These are phyloP conservation scores for Therioaphis trifolii DNA, from an alignment of 2,888 invertebrate species.

Conservation along the genomic window DNA sequence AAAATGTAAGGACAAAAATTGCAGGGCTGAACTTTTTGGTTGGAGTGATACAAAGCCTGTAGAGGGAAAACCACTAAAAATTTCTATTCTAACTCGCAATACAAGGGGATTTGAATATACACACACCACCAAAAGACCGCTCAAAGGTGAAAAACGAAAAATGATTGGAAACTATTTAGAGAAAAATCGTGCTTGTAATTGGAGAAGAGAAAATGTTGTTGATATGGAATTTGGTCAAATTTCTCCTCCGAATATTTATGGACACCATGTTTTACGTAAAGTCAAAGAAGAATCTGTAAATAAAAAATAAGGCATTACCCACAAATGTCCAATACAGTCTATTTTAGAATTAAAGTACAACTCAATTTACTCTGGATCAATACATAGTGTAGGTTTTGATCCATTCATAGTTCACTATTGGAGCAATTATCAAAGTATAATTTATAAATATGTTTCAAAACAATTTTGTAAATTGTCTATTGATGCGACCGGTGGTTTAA, in stretches of 20 bases:
- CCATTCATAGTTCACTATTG: no score
- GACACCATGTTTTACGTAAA: neutral
- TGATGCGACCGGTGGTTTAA: neutral
- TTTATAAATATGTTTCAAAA: neutral
- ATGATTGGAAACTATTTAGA: neutral
- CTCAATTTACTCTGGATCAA: neutral
- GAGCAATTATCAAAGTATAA: neutral
- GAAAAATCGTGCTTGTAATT: neutral
- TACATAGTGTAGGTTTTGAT: no score
- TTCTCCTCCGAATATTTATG: neutral
- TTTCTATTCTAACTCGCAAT: neutral
- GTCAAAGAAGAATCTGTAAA: neutral
- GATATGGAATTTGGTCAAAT: neutral
- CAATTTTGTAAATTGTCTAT: neutral
- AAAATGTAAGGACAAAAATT: constrained; percentile 7
- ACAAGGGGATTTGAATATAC: neutral
- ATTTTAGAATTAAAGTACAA: neutral
- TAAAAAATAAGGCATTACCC: neutral
- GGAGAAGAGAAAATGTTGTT: neutral
- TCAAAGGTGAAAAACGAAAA: neutral
- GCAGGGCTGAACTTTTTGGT: neutral
- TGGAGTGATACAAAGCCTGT: neutral
- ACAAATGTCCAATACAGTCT: neutral
- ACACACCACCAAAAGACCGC: neutral
- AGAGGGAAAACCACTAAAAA: neutral